Conservation (phyloP, 1,140 invertebrate species). For the Drosophila hydei region DNA sequence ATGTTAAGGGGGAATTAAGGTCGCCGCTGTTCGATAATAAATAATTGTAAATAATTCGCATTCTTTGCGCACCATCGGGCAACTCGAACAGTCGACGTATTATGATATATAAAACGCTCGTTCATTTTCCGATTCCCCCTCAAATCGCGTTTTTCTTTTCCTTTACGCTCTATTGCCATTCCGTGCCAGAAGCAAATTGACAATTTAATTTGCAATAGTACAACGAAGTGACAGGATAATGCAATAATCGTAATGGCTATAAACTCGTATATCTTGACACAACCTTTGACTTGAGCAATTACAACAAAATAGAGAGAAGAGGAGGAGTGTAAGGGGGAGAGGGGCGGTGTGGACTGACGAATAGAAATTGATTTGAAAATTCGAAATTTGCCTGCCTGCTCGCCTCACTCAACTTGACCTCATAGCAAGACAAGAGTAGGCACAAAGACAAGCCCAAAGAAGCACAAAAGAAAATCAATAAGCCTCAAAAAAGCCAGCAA, state of each 20-base stretch:
- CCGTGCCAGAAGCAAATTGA: conserved; percentile 63
- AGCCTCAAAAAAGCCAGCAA: conserved; percentile 59
- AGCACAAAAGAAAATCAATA: conserved; percentile 68
- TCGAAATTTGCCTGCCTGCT: conserved; percentile 28
- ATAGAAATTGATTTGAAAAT: conserved; percentile 43
- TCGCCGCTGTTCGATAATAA: background rate
- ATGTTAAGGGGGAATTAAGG: conserved; percentile 16
- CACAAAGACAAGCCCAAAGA: conserved; percentile 19
- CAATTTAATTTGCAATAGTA: conserved; percentile 73
- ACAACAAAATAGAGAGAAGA: background rate
- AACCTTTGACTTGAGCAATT: conserved; percentile 40
- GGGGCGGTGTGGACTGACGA: background rate
- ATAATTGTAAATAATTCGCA: conserved; percentile 14
- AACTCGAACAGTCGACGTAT: background rate
- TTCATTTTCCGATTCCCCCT: conserved; percentile 3
- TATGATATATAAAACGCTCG: conserved; percentile 23
- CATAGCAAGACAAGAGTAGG: conserved; percentile 18
- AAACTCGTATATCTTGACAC: conserved; percentile 49
- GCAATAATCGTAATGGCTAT: conserved; percentile 65
- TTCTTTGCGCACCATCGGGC: background rate
- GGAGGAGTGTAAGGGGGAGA: background rate
- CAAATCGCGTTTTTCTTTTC: conserved; percentile 38
- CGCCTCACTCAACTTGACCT: conserved; percentile 38
- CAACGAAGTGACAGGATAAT: conserved; percentile 70
- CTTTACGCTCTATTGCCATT: background rate